Evolutionary conservation across 2,797 vertebrate species (phyloP).

Genomic region (Platyrinchus mystaceus): DNA sequence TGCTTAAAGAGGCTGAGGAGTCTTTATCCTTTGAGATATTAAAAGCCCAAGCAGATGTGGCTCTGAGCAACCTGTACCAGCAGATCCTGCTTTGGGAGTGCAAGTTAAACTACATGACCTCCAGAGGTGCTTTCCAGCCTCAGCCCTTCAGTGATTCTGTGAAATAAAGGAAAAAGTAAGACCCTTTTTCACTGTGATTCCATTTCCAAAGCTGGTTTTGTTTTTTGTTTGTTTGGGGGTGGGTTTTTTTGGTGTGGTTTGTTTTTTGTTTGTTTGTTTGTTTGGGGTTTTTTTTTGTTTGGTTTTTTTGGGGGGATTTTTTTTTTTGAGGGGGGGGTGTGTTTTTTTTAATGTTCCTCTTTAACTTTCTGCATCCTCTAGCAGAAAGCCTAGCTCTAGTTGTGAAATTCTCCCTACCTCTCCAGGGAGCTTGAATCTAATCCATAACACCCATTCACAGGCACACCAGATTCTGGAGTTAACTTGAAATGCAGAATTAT

Average conservation of each 20-base stretch:
- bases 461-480: background rate
- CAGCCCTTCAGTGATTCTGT: background rate
- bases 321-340: too few species aligned
- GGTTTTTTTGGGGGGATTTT: too few species aligned
- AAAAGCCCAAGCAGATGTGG: background rate
- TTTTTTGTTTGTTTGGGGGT: too few species aligned
- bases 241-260: too few species aligned
- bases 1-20: background rate
- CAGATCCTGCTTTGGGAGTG: background rate
- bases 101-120: background rate
- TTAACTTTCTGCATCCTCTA: background rate
- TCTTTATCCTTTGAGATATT: background rate
- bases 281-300: too few species aligned
- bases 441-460: background rate
- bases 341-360: background rate
- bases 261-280: too few species aligned
- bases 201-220: background rate
- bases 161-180: background rate
- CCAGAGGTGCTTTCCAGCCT: background rate
- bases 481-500: background rate
- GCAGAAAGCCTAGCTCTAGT: background rate
- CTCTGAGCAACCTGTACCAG: background rate
- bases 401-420: background rate
- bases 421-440: background rate
- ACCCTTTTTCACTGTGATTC: background rate